These are phyloP conservation scores for Muscicapa adusta DNA, from an alignment of 2,113 vertebrate species.

Conservation along the genomic window DNA sequence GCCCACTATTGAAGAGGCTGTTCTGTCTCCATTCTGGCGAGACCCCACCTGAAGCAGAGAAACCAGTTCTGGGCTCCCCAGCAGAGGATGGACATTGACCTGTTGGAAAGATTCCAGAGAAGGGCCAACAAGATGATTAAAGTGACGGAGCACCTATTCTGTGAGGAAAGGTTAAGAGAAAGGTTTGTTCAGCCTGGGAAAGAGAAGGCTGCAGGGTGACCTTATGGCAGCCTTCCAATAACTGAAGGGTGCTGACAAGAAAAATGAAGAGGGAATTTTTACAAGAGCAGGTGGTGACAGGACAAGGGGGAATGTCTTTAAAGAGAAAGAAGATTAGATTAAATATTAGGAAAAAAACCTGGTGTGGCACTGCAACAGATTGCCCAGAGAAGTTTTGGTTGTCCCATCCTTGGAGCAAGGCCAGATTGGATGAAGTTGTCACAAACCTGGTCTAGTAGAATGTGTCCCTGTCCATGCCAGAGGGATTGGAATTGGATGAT, in stretches of 20 bases:
- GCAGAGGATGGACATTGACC: neutral
- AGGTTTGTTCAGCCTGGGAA: neutral
- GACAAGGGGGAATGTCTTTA: neutral
- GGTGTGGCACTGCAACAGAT: neutral
- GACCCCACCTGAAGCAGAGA: neutral
- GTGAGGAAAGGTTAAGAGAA: neutral
- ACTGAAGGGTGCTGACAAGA: neutral
- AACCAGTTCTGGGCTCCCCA: neutral
- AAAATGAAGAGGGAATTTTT: neutral
- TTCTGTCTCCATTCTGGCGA: neutral
- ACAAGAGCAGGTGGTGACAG: neutral
- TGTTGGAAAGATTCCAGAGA: neutral
- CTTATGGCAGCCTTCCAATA: neutral
- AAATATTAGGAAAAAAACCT: neutral
- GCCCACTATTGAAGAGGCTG: rapidly evolving
- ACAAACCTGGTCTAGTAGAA: neutral
- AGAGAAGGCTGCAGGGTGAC: neutral
- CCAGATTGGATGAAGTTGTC: neutral
- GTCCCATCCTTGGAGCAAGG: neutral
- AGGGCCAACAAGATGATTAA: neutral
- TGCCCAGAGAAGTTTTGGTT: neutral
- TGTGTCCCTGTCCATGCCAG: neutral
- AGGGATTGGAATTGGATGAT: neutral
- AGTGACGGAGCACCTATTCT: neutral
- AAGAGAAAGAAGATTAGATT: neutral